phyloP scores from a whole-genome alignment of 2,113 vertebrate species.

The Leucosticte australis region DNA sequence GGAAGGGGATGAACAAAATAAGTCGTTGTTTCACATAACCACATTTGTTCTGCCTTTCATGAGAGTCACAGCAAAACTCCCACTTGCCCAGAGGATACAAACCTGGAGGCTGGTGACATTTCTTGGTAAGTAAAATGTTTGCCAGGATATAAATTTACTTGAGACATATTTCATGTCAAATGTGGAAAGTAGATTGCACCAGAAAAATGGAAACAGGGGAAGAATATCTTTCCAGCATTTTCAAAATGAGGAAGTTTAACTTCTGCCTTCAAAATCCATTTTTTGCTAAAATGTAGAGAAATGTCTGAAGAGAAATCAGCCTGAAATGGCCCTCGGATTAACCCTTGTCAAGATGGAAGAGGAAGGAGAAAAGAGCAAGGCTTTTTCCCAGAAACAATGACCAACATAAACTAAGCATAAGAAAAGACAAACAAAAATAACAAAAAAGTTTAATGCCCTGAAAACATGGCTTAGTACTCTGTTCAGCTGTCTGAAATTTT shows the following conservation, averaged over 20 bases:
- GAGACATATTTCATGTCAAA: neutral
- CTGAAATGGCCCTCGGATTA: neutral
- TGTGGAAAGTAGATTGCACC: neutral
- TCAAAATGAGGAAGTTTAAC: neutral
- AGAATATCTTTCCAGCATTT: neutral
- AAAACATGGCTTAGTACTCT: neutral
- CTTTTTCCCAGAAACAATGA: neutral
- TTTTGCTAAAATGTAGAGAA: neutral
- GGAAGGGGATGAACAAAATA: neutral
- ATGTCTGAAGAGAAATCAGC: neutral
- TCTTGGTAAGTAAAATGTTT: conserved; percentile 15
- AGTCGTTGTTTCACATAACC: conserved; percentile 23
- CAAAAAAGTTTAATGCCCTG: neutral
- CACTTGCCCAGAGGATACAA: neutral
- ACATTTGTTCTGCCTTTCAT: conserved; percentile 11
- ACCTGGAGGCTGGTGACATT: neutral
- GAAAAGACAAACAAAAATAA: neutral
- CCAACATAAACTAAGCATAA: neutral
- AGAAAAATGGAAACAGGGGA: neutral
- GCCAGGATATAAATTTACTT: neutral
- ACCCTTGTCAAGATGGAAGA: neutral
- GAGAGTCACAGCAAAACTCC: neutral
- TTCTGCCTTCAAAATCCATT: neutral
- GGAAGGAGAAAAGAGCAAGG: neutral
- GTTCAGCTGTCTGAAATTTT: neutral